These are phyloP conservation scores for Nylanderia fulva DNA, from an alignment of 1,140 invertebrate genomes.

Conservation along the genomic window DNA sequence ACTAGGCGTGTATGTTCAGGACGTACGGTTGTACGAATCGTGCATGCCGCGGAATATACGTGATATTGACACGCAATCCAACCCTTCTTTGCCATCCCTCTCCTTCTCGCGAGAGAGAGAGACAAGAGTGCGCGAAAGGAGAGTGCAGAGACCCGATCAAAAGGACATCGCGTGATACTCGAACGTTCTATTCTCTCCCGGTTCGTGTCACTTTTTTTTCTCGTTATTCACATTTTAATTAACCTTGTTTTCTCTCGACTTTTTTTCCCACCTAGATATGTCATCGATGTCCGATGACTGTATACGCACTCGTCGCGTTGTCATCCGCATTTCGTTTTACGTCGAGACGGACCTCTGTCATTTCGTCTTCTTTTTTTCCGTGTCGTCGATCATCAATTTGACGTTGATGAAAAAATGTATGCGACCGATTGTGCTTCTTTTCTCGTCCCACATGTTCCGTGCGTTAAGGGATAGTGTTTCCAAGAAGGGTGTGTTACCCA, in stretches of 20 bases:
- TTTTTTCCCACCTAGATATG: not conserved
- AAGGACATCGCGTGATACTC: constrained; percentile 73
- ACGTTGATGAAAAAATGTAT: not conserved
- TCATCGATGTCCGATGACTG: not conserved
- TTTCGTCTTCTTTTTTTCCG: not conserved
- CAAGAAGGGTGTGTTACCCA: constrained; percentile 10
- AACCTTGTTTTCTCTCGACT: constrained; percentile 53
- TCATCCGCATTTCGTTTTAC: not conserved
- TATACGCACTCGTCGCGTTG: not conserved
- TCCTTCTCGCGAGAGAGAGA: not conserved
- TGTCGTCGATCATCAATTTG: constrained; percentile 5
- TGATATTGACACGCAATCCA: constrained; percentile 53
- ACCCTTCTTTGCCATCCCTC: not conserved
- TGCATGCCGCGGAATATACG: constrained; percentile 43
- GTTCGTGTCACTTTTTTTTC: not conserved
- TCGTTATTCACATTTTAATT: constrained; percentile 72
- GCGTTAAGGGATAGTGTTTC: not conserved
- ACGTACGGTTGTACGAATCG: constrained; percentile 36
- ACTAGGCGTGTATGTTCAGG: constrained; percentile 15
- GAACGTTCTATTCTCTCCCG: constrained; percentile 55
- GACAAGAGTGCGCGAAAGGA: constrained; percentile 2
- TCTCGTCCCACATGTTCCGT: not conserved
- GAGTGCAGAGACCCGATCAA: constrained; percentile 67
- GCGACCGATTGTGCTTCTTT: constrained; percentile 7
- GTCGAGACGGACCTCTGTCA: not conserved